Conservation (phyloP, 2,797 vertebrate genomes). For the Sebastes vulpes region DNA sequence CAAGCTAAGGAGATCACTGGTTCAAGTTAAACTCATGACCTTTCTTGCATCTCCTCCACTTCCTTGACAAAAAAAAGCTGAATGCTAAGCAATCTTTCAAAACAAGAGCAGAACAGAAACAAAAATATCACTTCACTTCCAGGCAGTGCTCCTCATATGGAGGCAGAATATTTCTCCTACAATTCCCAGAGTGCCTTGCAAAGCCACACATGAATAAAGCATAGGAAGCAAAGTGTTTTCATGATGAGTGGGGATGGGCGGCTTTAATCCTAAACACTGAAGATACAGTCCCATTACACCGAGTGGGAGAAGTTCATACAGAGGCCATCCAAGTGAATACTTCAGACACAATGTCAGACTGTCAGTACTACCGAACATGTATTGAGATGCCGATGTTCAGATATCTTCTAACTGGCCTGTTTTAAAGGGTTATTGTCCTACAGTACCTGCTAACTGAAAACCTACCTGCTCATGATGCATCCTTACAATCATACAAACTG, state of each 20-base stretch:
- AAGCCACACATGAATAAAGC: slow-evolving; percentile 53
- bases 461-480: background rate
- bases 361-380: background rate
- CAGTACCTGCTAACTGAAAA: too few species aligned
- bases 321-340: slow-evolving; percentile 30
- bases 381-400: background rate
- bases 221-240: slow-evolving; percentile 47
- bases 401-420: background rate
- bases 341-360: slow-evolving; percentile 10
- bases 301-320: slow-evolving; percentile 40
- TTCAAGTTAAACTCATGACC: slow-evolving; percentile 1
- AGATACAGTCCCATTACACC: slow-evolving; percentile 23
- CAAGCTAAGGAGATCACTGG: background rate
- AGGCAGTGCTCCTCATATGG: background rate
- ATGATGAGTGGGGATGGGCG: slow-evolving; percentile 15
- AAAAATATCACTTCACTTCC: slow-evolving; percentile 7
- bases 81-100: background rate
- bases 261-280: slow-evolving; percentile 6
- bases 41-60: background rate
- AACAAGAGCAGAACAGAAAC: background rate
- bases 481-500: background rate
- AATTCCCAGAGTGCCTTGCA: slow-evolving; percentile 41
- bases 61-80: background rate
- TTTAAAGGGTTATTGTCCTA: background rate
- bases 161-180: slow-evolving; percentile 27